phyloP scores from a whole-genome alignment of 1,140 invertebrate genomes.

The Bombus polaris region DNA sequence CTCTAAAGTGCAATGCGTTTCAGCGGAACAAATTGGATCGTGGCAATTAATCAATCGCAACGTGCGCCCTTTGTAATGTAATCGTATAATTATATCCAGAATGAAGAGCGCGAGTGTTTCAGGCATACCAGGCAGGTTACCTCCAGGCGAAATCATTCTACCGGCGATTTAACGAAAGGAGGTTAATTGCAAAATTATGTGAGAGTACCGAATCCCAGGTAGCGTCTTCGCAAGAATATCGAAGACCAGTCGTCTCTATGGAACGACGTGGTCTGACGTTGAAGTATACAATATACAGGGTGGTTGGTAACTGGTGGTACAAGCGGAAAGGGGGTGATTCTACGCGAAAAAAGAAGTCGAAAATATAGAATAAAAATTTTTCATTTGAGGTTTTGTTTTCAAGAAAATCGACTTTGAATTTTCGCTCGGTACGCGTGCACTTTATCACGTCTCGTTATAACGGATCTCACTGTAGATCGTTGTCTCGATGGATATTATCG shows the following conservation, averaged over 20 bases:
- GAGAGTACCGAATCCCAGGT: background rate
- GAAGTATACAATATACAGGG: background rate
- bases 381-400: too few relatives aligned
- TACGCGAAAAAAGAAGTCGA: too few relatives aligned
- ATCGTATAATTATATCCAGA: slow-evolving; percentile 11
- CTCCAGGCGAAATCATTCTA: background rate
- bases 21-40: background rate
- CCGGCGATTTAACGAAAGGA: slow-evolving; percentile 16
- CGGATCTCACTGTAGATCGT: too few relatives aligned
- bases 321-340: too few relatives aligned
- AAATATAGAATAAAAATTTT: too few relatives aligned
- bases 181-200: slow-evolving; percentile 53
- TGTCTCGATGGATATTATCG: too few relatives aligned
- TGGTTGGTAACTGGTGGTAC: too few relatives aligned
- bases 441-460: too few relatives aligned
- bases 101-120: background rate
- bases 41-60: slow-evolving; percentile 7
- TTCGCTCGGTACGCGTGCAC: too few relatives aligned
- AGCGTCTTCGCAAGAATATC: background rate
- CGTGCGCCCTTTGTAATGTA: background rate
- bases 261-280: background rate
- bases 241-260: background rate
- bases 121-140: background rate
- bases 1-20: background rate
- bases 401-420: too few relatives aligned